phyloP scores from a whole-genome alignment of 2,888 invertebrate genomes.

The Malachius bipustulatus region DNA sequence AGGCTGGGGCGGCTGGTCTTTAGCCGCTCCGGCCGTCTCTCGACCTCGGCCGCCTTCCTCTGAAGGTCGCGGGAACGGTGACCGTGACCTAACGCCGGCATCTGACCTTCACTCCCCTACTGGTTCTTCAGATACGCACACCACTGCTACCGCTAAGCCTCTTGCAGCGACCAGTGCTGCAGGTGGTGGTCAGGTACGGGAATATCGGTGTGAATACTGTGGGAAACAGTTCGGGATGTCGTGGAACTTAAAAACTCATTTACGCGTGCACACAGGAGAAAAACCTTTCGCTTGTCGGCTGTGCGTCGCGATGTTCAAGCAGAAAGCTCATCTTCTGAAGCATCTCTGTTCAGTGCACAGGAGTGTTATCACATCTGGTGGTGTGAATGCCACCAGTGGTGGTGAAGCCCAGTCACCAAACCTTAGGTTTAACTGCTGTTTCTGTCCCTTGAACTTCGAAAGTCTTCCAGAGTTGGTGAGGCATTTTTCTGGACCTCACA shows the following conservation, averaged over 20 bases:
- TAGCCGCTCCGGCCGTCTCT: constrained; percentile 30
- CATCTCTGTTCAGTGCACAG: constrained; percentile 82
- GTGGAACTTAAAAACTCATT: constrained; percentile 82
- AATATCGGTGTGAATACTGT: constrained; percentile 80
- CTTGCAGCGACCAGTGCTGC: constrained; percentile 36
- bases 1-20: constrained; percentile 54
- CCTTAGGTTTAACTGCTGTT: constrained; percentile 79
- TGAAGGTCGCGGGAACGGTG: constrained; percentile 20
- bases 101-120: no score
- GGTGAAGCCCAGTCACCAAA: no score
- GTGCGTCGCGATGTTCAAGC: constrained; percentile 86
- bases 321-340: constrained; percentile 77
- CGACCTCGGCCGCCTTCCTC: constrained; percentile 24
- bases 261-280: constrained; percentile 78
- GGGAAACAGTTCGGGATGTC: constrained; percentile 89
- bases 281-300: constrained; percentile 82
- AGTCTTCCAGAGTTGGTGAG: constrained; percentile 76
- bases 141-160: constrained; percentile 33
- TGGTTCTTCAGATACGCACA: constrained; percentile 37
- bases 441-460: constrained; percentile 76
- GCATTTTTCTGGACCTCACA: constrained; percentile 79
- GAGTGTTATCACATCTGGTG: constrained; percentile 74
- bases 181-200: constrained; percentile 56
- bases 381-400: constrained; percentile 58
- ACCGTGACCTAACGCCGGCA: constrained; percentile 26